These are phyloP conservation scores for Tiphia femorata DNA, from an alignment of 2,888 invertebrate genomes.

Conservation along the genomic window DNA sequence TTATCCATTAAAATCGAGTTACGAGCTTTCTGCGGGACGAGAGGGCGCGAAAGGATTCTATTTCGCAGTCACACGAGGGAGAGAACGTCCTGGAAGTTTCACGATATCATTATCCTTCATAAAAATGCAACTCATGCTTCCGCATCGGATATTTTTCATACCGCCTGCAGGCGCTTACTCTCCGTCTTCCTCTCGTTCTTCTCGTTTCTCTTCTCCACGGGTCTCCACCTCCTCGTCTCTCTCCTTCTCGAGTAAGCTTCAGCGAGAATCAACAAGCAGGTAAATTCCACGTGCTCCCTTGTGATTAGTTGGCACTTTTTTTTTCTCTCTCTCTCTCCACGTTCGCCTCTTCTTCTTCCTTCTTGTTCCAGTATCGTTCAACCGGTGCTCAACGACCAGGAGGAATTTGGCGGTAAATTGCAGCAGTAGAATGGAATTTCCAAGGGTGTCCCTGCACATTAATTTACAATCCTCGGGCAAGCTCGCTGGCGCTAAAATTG, in stretches of 20 bases:
- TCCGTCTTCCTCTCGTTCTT: not conserved
- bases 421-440: slow-evolving; percentile 32
- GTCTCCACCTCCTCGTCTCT: not conserved
- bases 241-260: not conserved
- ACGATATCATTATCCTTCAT: not conserved
- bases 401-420: slow-evolving; percentile 44
- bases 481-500: not conserved
- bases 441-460: slow-evolving; percentile 28
- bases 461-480: slow-evolving; percentile 24
- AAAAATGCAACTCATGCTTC: not conserved
- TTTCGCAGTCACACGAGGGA: too few species aligned
- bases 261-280: slow-evolving; percentile 1
- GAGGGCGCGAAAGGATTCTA: too few species aligned
- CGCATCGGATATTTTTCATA: not conserved
- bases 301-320: slow-evolving; percentile 27
- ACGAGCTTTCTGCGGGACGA: too few species aligned
- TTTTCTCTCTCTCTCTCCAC: slow-evolving; percentile 1
- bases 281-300: not conserved
- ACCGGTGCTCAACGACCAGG: slow-evolving; percentile 17
- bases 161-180: not conserved
- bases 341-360: not conserved
- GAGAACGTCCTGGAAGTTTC: too few species aligned
- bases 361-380: not conserved
- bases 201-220: too few species aligned
- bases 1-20: too few species aligned